Evolutionary conservation across 1,140 invertebrate species (phyloP), one percentile per base, ranked within the genome.

Genomic region (Drosophila repletoides): DNA sequence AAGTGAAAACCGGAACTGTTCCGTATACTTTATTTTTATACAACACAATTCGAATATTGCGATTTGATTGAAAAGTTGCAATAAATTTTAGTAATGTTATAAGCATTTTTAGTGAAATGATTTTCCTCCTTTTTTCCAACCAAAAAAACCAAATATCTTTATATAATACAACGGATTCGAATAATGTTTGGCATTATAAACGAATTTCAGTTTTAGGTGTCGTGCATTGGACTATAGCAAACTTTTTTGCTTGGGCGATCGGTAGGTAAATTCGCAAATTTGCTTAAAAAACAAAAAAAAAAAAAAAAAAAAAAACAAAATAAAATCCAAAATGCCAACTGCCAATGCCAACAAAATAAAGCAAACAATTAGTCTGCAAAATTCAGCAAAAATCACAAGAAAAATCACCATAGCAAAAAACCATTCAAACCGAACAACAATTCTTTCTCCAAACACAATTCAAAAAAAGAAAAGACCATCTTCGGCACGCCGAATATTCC

Each of bases 191-290:
- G n/a, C 12, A 34, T 40, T 55, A 28, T 31, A 55, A 74, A 64
- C 79, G 74, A 79, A 72, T 72, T 74, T 55, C 60, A 72, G 64
- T 70, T 80, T 58, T 86, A 86, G 80, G 80, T 86, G 64, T 86
- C 63, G 55, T 64, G 81, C 76, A 55, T 71, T 67, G 81, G 81
- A 87, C 69, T 81, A 53, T 80, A 61, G 71, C 70, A 72, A 80
- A 80, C 51, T 67, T 75, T 75, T 48, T 75, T 75, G 68, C 65
- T 72, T 87, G 72, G 73, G 63, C 60, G 46, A 76, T 69, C 72
- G 81, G 81, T 86, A 86, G 81, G 81, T 86, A 86, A 86, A 87
- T 76, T 76, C 59, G 61, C 65, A 61, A 72, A 63, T 40, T 52
- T 67, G 64, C 64, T 61, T 63, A 19, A 67, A 76, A 52, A 68